Percentiles rank a stretch among this genome's conserved stretches.
phyloP scores from a whole-genome alignment of 37 sponge, comb jelly and placozoan genomes.

The Geodia barretti region DNA sequence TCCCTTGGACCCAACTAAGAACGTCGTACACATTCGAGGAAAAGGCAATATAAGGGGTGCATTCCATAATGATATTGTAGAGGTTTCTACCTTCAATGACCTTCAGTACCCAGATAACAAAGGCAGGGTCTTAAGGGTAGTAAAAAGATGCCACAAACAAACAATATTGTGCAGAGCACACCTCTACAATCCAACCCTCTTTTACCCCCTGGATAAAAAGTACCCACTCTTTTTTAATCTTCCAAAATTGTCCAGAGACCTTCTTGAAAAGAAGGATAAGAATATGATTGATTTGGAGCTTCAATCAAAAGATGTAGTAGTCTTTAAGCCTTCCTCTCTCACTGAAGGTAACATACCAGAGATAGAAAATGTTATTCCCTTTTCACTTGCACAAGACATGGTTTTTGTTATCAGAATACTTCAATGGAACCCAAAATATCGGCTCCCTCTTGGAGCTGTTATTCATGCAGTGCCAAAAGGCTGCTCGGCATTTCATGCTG shows the following conservation, averaged over 20 bases:
- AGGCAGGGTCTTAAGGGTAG: constrained; percentile 44
- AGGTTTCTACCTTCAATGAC: constrained; percentile 27
- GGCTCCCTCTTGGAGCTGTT: constrained; percentile 52
- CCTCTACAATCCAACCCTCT: constrained; percentile 27
- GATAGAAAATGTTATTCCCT: constrained; percentile 51
- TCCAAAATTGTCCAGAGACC: constrained; percentile 53
- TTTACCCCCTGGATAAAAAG: constrained; percentile 57
- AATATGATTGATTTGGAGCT: background rate
- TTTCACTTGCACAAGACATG: constrained; percentile 43
- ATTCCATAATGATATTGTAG: constrained; percentile 61
- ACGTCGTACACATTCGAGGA: constrained; percentile 31
- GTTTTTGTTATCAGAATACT: constrained; percentile 57
- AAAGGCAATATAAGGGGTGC: constrained; percentile 58
- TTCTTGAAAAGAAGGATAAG: constrained; percentile 12
- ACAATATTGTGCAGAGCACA: constrained; percentile 56
- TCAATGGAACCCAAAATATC: constrained; percentile 35
- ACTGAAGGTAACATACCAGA: constrained; percentile 32
- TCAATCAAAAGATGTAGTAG: constrained; percentile 35
- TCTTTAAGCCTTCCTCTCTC: constrained; percentile 23
- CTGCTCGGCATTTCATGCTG: constrained; percentile 38
- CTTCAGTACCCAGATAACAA: constrained; percentile 9
- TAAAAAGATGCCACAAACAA: constrained; percentile 13
- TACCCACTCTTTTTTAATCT: constrained; percentile 62
- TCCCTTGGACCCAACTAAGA: constrained; percentile 44
- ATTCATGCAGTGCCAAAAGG: constrained; percentile 46